A percentile compares a stretch with the other conserved stretches of the same genome.
Evolutionary conservation across 2,888 invertebrate genomes (phyloP).

Genomic region (Pherbina coryleti): DNA sequence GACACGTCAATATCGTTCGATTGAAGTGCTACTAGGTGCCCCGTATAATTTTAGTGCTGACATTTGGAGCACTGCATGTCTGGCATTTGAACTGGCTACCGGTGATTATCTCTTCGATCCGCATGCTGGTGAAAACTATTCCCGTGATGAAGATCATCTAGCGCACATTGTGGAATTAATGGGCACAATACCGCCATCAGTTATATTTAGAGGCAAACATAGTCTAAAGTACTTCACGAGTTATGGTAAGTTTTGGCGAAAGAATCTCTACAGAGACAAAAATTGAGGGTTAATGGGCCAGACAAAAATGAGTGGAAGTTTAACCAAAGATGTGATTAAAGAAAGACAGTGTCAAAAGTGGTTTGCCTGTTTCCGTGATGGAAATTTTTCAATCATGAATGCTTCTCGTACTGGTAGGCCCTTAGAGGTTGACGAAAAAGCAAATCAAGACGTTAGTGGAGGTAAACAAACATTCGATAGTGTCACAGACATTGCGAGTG

Average conservation of each 20-base stretch:
- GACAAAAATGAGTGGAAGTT: too few relatives aligned
- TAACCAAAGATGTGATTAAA: too few relatives aligned
- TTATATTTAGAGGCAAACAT: constrained; percentile 81
- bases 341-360: too few relatives aligned
- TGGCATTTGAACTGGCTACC: constrained; percentile 89
- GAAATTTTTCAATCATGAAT: too few relatives aligned
- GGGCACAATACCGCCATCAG: constrained; percentile 81
- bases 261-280: background rate
- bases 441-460: too few relatives aligned
- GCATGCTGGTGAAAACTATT: constrained; percentile 80
- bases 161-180: constrained; percentile 87
- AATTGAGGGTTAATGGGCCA: background rate
- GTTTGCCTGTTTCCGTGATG: too few relatives aligned
- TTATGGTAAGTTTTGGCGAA: constrained; percentile 71
- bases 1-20: constrained; percentile 84
- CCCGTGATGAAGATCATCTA: constrained; percentile 86
- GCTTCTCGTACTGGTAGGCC: too few relatives aligned
- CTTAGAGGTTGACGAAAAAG: too few relatives aligned
- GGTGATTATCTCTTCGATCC: constrained; percentile 91
- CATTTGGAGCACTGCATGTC: constrained; percentile 88
- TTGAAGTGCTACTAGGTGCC: constrained; percentile 80
- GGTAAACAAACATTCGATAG: too few relatives aligned
- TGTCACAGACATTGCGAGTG: too few relatives aligned
- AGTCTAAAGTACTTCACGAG: constrained; percentile 81
- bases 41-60: constrained; percentile 85